Base-by-base conservation (phyloP, 2,888 invertebrate genomes). In the Phaonia tiefii region DNA sequence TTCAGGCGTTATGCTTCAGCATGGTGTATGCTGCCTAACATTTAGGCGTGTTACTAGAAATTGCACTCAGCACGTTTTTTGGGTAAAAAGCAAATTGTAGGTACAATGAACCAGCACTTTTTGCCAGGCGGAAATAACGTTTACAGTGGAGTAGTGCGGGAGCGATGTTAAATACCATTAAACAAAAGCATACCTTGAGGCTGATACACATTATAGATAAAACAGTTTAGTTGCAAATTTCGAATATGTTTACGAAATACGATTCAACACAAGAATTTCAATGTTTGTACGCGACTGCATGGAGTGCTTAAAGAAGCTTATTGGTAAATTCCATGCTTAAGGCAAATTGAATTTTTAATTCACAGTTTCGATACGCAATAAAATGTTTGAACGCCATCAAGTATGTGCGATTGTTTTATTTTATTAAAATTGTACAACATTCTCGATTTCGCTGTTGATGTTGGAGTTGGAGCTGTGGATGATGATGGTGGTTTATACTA, bases 161-260 rank as follows among this genome's bases (percentile, higher is more conserved):
- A 20, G 42, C 42, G 63, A 15, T 42, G 22, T 26, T 22, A 75
- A 60, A 71, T 56, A 56, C 54, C 67, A 77, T 78, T 75, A 78
- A 81, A 72, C 78, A 81, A 58, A 67, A 49, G 74, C 74, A 78
- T 67, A 78, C 71, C 80, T 81, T 74, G 15, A 54, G 80, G 80
- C 80, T 72, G 15, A 42, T 71, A 17, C 39, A 22, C 49, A 58
- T 63, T 72, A 54, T 51, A 78, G 75, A 71, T 80, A 77, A 76
- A 75, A 39, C 25, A 71, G 66, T 74, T 75, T 77, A 66, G 26
- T 67, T 70, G 46, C 51, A 51, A 25, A 42, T 63, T 63, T 58
- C 3, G 58, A 37, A 58, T 26, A 58, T 58, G 31, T 31, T 31
- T 15, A 5, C 31, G 42, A 63, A 63, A 63, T 63, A 20, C 22